Conservation (phyloP, 2,888 invertebrate species). For the Netelia virgata region DNA sequence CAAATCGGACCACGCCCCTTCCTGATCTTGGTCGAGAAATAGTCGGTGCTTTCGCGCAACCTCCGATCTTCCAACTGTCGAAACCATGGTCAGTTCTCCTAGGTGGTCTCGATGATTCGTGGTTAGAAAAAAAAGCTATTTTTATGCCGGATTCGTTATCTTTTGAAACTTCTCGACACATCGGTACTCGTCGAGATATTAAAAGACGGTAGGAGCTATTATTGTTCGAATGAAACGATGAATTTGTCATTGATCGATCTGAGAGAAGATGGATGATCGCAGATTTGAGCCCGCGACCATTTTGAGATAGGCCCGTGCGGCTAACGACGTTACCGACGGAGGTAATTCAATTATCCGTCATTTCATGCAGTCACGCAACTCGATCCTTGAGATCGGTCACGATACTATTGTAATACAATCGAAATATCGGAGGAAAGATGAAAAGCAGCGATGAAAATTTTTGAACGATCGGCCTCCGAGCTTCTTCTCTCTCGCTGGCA, state of each 20-base stretch:
- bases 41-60: neutral
- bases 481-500: neutral
- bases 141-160: neutral
- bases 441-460: neutral
- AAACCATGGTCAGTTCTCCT: constrained; percentile 27
- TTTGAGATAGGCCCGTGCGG: constrained; percentile 24
- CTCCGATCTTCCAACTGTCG: constrained; percentile 18
- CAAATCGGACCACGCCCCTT: constrained; percentile 65
- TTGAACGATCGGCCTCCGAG: neutral
- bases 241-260: constrained; percentile 49
- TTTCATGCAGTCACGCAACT: neutral
- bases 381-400: neutral
- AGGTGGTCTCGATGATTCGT: constrained; percentile 53
- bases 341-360: neutral
- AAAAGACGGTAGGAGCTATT: constrained; percentile 1
- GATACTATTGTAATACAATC: neutral
- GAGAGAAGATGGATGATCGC: constrained; percentile 45
- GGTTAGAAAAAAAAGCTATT: neutral
- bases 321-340: neutral
- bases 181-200: neutral
- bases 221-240: neutral
- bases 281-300: neutral
- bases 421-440: neutral
- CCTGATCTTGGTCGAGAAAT: constrained; percentile 59
- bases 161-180: neutral